These are phyloP conservation scores for Branchellion lobata DNA, from an alignment of 2,888 invertebrate genomes.

Conservation along the genomic window DNA sequence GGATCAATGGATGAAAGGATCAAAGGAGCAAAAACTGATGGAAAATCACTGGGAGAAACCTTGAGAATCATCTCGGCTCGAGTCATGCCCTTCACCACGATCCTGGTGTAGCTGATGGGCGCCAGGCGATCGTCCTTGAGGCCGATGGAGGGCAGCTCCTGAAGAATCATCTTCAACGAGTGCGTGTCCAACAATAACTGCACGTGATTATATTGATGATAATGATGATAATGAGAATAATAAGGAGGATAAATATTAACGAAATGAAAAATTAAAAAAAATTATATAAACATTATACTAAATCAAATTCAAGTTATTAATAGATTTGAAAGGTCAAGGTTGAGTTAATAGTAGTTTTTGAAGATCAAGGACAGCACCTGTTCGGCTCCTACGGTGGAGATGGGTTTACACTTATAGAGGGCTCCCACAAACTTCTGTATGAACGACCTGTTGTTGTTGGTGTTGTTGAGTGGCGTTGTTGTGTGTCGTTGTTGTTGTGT, in stretches of 20 bases:
- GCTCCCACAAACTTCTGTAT: slow-evolving; percentile 89
- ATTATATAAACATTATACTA: too few species aligned
- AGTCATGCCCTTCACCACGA: slow-evolving; percentile 85
- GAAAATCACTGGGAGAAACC: too few species aligned
- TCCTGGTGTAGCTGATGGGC: slow-evolving; percentile 73
- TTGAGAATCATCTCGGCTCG: slow-evolving; percentile 98
- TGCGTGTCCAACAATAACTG: slow-evolving; percentile 87
- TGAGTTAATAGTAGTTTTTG: too few species aligned
- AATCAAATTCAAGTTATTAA: too few species aligned
- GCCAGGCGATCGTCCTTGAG: slow-evolving; percentile 82
- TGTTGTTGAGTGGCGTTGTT: too few species aligned
- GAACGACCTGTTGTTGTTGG: slow-evolving; percentile 70
- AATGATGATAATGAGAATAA: too few species aligned
- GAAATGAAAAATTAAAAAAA: too few species aligned
- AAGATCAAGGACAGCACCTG: slow-evolving; percentile 66
- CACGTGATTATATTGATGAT: slow-evolving; percentile 43
- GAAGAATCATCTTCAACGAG: slow-evolving; percentile 73
- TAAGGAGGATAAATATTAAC: background rate
- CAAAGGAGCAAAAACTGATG: too few species aligned
- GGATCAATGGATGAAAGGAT: too few species aligned
- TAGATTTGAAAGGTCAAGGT: too few species aligned
- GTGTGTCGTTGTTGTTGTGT: too few species aligned
- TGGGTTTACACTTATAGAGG: slow-evolving; percentile 80
- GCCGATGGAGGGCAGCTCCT: slow-evolving; percentile 90
- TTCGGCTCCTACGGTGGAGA: slow-evolving; percentile 87